Evolutionary conservation across 2,797 vertebrate species (phyloP).

Genomic region (Molossus molossus): DNA sequence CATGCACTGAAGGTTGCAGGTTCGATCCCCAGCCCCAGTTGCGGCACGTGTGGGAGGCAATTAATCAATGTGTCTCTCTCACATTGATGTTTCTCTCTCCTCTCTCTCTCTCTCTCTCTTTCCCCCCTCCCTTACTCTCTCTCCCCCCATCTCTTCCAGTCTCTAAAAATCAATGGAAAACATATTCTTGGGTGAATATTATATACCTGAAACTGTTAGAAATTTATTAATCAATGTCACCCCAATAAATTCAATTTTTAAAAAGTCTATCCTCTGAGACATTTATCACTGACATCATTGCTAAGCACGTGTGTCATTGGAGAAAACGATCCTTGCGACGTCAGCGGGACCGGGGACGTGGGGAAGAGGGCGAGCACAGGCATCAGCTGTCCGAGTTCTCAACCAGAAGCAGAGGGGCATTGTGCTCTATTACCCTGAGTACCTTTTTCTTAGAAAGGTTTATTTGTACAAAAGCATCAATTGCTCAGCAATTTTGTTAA

Average conservation of each 20-base stretch:
- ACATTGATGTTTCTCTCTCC: too few relatives aligned
- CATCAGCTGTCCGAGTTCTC: not conserved
- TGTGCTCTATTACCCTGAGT: not conserved
- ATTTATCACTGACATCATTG: not conserved
- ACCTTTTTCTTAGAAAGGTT: not conserved
- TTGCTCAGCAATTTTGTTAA: not conserved
- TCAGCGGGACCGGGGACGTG: not conserved
- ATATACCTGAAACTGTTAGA: not conserved
- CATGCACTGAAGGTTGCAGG: too few relatives aligned
- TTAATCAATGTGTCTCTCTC: too few relatives aligned
- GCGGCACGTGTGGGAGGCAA: too few relatives aligned
- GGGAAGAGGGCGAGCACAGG: too few relatives aligned
- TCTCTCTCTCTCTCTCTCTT: too few relatives aligned
- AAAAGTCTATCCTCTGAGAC: constrained; percentile 25
- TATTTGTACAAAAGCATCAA: constrained; percentile 5
- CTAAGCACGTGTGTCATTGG: not conserved
- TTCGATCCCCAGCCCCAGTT: too few relatives aligned
- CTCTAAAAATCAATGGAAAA: too few relatives aligned
- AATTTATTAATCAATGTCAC: not conserved
- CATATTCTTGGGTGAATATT: not conserved
- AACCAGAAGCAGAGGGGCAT: not conserved
- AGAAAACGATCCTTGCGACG: not conserved
- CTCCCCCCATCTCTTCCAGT: too few relatives aligned
- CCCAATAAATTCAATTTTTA: not conserved
- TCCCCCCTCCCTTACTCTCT: too few relatives aligned